Base-by-base conservation (phyloP, 2,797 vertebrate genomes). In the Gymnoscopelus microlampas region DNA sequence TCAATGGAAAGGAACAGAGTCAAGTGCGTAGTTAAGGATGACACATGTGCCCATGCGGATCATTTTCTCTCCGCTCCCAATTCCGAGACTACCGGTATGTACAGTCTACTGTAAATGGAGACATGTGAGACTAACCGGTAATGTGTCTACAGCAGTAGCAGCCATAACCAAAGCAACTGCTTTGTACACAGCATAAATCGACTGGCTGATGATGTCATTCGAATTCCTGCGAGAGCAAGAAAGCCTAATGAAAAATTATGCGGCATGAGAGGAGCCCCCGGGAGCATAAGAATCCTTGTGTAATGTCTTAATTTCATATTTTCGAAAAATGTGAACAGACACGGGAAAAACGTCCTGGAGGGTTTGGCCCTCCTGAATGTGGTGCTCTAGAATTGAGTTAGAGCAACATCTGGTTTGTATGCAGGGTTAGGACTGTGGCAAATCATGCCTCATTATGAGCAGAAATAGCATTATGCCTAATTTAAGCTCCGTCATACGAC, bases 351-450 rank as follows among this genome's bases (percentile, higher is more conserved):
- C 2, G 19, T 81, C 73, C 81, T 83, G 61, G 11, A 54, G 78
- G 75, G 64, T 29, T 68, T 3, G 73, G 77, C 70, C 26, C 69
- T 76, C 76, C 62, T 73, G 61, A 54, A 69, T 82, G 65, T 50
- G 51, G 74, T 29, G 47, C 70, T 80, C 80, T 75, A 68, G 71
- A 63, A 76, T 53, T 51, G 49, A 39, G 71, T 77, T 55, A 61
- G 64, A 76, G 73, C 74, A 89, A 44, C 85, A 89, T 89, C 85
- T 89, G 82, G 65, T 89, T 87, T 15, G 60, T 59, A 86, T 86
- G 80, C 63, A 64, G 68, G 70, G 58, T 48, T 19, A 51, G 68
- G 80, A 84, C 80, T 81, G 78, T 63, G 67, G 73, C 74, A 71
- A 77, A 81, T 77, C 68, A 66, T 64, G 70, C 53, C 78, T 84